Percentiles rank a stretch among this genome's conserved stretches.
Evolutionary conservation across 2,113 vertebrate genomes (phyloP).

Genomic region (Campylomormyrus numenius): DNA sequence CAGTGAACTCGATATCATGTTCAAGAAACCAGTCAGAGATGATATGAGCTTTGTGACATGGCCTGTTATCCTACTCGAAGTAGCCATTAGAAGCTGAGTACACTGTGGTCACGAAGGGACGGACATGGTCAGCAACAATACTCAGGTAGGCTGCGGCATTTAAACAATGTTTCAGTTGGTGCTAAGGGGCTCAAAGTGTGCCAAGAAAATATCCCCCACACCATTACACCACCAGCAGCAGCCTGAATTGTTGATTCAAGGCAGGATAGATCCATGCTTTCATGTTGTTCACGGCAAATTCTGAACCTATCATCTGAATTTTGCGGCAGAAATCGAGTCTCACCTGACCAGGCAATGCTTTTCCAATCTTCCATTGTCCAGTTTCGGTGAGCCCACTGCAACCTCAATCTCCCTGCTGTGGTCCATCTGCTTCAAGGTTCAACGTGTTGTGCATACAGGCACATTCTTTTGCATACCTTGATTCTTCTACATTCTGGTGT

Average conservation of each 20-base stretch:
- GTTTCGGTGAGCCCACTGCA: background rate
- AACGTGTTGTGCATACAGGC: background rate
- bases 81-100: background rate
- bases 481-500: background rate
- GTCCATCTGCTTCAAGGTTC: background rate
- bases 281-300: too few relatives aligned
- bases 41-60: background rate
- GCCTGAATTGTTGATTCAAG: too few relatives aligned
- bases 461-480: background rate
- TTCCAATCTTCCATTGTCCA: background rate
- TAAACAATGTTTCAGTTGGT: too few relatives aligned
- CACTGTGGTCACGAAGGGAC: too few relatives aligned
- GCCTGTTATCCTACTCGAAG: background rate
- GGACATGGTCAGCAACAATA: too few relatives aligned
- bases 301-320: background rate
- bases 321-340: background rate
- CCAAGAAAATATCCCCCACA: too few relatives aligned
- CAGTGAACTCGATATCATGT: background rate
- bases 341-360: background rate
- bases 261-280: too few relatives aligned
- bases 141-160: too few relatives aligned
- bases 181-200: too few relatives aligned
- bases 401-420: background rate
- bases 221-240: too few relatives aligned
- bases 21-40: background rate